Percentiles rank a stretch among this genome's conserved stretches.
Evolutionary conservation across 1,140 invertebrate genomes (phyloP).

Genomic region (Drosophila obscura): DNA sequence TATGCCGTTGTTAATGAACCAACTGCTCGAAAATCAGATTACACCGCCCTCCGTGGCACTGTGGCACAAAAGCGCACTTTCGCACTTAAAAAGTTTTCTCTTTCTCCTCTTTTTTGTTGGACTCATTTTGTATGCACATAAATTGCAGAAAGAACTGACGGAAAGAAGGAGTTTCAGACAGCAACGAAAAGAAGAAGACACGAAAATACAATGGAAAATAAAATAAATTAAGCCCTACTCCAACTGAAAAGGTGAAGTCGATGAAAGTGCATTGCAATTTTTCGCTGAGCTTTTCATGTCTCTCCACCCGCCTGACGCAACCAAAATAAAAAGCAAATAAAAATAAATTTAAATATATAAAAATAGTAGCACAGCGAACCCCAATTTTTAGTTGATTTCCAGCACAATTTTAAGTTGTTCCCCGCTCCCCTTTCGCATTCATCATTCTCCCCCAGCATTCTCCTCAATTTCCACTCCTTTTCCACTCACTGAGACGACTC

Average conservation of each 20-base stretch:
- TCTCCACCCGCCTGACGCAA: constrained; percentile 25
- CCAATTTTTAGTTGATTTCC: constrained; percentile 33
- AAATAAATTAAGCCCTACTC: constrained; percentile 51
- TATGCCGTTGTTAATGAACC: too few relatives aligned
- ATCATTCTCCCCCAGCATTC: constrained; percentile 28
- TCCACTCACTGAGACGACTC: neutral
- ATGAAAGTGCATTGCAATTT: constrained; percentile 16
- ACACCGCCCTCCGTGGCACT: too few relatives aligned
- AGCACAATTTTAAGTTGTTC: neutral
- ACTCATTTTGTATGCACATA: constrained; percentile 58
- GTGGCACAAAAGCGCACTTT: too few relatives aligned
- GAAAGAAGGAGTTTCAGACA: too few relatives aligned
- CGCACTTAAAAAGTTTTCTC: too few relatives aligned
- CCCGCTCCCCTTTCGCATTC: constrained; percentile 35
- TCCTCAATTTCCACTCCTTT: neutral
- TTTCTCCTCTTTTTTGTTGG: neutral
- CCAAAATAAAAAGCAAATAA: constrained; percentile 16
- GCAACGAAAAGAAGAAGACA: too few relatives aligned
- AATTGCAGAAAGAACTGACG: constrained; percentile 56
- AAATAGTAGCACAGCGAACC: too few relatives aligned
- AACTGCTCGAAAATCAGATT: too few relatives aligned
- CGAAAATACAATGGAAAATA: constrained; percentile 30
- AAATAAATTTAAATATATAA: neutral
- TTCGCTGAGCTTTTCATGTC: constrained; percentile 42
- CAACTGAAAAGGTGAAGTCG: constrained; percentile 6